A percentile compares a stretch with the other conserved stretches of the same genome.
Evolutionary conservation across 2,797 vertebrate species (phyloP).

Genomic region (Vespertilio murinus): DNA sequence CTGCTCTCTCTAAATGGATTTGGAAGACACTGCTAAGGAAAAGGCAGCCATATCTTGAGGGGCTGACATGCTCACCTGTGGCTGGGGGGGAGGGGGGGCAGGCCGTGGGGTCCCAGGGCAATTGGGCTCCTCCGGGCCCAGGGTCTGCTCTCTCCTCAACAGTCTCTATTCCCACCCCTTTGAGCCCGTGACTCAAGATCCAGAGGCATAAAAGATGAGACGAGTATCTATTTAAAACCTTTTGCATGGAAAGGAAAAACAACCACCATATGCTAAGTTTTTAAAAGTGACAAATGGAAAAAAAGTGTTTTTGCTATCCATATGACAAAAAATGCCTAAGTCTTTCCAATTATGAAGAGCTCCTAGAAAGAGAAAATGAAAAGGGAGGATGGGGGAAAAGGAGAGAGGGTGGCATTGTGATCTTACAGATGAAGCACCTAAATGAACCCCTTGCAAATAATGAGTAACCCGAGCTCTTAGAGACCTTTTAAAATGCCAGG

Average conservation of each 20-base stretch:
- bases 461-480: neutral
- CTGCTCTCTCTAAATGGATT: neutral
- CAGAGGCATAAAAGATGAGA: neutral
- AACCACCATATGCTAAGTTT: neutral
- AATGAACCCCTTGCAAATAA: neutral
- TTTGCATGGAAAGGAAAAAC: neutral
- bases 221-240: neutral
- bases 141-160: neutral
- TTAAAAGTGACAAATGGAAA: neutral
- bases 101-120: no score
- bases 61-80: neutral
- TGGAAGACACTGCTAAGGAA: neutral
- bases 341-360: neutral
- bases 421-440: neutral
- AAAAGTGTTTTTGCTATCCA: neutral
- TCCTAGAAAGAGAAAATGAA: neutral
- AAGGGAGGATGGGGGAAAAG: neutral
- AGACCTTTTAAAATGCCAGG: neutral
- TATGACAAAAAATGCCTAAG: neutral
- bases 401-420: neutral
- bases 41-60: neutral
- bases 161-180: neutral
- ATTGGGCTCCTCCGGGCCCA: accelerated
- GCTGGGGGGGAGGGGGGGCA: no score
- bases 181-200: neutral